phyloP scores from a whole-genome alignment of 53 echinoderm and acorn worm genomes.

The Arbacia lixula region DNA sequence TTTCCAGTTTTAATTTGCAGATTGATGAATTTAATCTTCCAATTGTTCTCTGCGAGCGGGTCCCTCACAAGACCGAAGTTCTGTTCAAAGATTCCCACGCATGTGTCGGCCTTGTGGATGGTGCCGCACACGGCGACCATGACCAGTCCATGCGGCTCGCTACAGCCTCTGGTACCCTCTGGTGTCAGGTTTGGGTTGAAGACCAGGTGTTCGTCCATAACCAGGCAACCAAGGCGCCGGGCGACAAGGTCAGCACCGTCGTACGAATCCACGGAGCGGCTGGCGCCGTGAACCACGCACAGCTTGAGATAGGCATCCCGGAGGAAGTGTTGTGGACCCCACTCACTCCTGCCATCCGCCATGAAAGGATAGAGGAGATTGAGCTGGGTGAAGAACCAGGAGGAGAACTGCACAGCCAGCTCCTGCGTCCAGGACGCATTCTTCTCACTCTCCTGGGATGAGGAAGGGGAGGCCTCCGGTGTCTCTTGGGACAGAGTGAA shows the following conservation, averaged over 20 bases:
- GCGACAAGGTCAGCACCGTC: slow-evolving; percentile 56
- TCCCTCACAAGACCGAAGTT: slow-evolving; percentile 70
- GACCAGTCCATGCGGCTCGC: slow-evolving; percentile 74
- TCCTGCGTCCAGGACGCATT: slow-evolving; percentile 12
- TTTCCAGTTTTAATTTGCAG: slow-evolving; percentile 48
- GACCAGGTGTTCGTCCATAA: slow-evolving; percentile 60
- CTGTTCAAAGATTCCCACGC: slow-evolving; percentile 79
- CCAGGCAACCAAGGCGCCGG: slow-evolving; percentile 53
- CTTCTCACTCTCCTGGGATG: background rate
- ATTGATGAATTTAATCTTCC: slow-evolving; percentile 77
- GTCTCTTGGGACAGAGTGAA: slow-evolving; percentile 5
- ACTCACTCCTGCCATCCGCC: slow-evolving; percentile 2
- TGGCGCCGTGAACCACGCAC: slow-evolving; percentile 21
- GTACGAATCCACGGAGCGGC: slow-evolving; percentile 48
- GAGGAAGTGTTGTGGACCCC: slow-evolving; percentile 87
- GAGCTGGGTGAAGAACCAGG: slow-evolving; percentile 79
- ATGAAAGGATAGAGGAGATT: slow-evolving; percentile 55
- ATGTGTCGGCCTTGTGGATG: slow-evolving; percentile 56
- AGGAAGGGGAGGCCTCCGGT: background rate
- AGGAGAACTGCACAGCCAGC: slow-evolving; percentile 69
- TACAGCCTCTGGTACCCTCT: slow-evolving; percentile 57
- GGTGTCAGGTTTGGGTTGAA: slow-evolving; percentile 73
- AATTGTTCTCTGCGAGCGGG: slow-evolving; percentile 66
- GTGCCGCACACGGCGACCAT: slow-evolving; percentile 72
- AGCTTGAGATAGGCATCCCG: slow-evolving; percentile 57